Evolutionary conservation across 2,888 invertebrate genomes (phyloP).

Genomic region (Phalera bucephala): DNA sequence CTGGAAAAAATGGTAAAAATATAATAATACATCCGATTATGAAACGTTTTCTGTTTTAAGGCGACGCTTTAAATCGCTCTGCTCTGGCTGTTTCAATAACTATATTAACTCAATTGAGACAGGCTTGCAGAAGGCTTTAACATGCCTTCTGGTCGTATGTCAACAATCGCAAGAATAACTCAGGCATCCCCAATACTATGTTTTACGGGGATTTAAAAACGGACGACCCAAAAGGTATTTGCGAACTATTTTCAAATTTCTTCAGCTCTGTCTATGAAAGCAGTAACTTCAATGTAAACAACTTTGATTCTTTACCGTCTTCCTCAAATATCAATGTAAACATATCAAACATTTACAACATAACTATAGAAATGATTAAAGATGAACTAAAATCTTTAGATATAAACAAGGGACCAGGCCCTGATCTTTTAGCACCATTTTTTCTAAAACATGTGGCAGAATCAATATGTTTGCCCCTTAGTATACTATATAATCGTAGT

Average conservation of each 20-base stretch:
- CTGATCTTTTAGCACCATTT: not conserved
- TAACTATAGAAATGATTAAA: not conserved
- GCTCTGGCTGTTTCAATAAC: not conserved
- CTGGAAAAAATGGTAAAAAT: not conserved
- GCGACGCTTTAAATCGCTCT: too few species aligned
- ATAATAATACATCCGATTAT: too few species aligned
- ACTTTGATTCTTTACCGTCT: not conserved
- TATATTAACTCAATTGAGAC: conserved; percentile 2
- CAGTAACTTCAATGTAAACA: too few species aligned
- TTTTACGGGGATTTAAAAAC: too few species aligned
- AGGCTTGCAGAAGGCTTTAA: not conserved
- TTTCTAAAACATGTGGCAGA: too few species aligned
- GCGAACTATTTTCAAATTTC: too few species aligned
- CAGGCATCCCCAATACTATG: too few species aligned
- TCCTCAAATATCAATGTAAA: not conserved
- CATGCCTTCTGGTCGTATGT: not conserved
- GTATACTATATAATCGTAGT: too few species aligned
- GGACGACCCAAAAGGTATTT: not conserved
- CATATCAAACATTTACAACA: not conserved
- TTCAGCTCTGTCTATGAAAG: too few species aligned
- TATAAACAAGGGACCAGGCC: not conserved
- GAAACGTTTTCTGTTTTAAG: too few species aligned
- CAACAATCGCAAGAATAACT: not conserved
- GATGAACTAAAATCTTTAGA: too few species aligned
- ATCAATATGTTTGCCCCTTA: too few species aligned